Conservation (phyloP, 92 coral and sea anemone species). For the Zoanthus sociatus region DNA sequence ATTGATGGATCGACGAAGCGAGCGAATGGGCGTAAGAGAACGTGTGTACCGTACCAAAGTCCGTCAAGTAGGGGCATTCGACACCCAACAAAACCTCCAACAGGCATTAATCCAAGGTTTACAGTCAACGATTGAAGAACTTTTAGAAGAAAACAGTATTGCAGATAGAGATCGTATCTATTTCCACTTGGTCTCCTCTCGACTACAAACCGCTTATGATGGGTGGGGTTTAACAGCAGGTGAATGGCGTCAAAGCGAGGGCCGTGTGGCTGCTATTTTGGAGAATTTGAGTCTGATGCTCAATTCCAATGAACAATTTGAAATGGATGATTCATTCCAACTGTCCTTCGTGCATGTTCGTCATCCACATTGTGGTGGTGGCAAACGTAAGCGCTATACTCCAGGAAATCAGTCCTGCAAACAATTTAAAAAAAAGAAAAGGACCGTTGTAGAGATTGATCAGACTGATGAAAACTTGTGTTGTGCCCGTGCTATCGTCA, state of each 20-base stretch:
- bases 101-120: too few relatives aligned
- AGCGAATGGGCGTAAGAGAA: slow-evolving; percentile 21
- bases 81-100: neutral
- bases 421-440: slow-evolving; percentile 27
- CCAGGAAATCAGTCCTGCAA: slow-evolving; percentile 43
- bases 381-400: neutral
- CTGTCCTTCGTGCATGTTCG: slow-evolving; percentile 48
- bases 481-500: slow-evolving; percentile 55
- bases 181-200: slow-evolving; percentile 29
- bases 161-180: slow-evolving; percentile 40
- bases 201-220: slow-evolving; percentile 36
- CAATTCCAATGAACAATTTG: slow-evolving; percentile 30
- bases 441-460: slow-evolving; percentile 31
- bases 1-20: slow-evolving; percentile 37
- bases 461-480: slow-evolving; percentile 51
- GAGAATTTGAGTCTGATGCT: slow-evolving; percentile 52
- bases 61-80: slow-evolving; percentile 28
- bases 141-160: neutral
- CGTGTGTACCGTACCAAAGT: neutral
- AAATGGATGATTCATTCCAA: slow-evolving; percentile 32
- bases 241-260: slow-evolving; percentile 49
- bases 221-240: slow-evolving; percentile 46
- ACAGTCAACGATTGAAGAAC: neutral
- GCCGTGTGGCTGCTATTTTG: slow-evolving; percentile 37
- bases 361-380: neutral